Conservation (phyloP, 2,888 invertebrate genomes). For the Theretra japonica region DNA sequence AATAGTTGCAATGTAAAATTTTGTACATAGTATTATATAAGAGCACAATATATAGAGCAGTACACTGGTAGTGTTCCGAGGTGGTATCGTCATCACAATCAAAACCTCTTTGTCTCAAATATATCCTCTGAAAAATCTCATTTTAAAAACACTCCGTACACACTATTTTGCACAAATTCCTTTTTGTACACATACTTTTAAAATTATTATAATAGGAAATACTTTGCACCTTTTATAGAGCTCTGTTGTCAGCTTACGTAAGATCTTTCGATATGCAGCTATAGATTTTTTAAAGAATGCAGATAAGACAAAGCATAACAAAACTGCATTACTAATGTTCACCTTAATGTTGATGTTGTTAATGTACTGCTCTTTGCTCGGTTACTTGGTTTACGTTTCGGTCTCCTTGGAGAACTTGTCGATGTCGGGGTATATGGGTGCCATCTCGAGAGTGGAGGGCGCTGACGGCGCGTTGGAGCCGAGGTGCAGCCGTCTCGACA, state of each 20-base stretch:
- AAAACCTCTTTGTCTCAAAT: constrained; percentile 21
- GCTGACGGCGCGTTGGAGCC: constrained; percentile 93
- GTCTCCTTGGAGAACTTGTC: constrained; percentile 93
- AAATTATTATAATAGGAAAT: constrained; percentile 3
- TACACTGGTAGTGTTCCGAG: constrained; percentile 23
- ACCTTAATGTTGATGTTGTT: constrained; percentile 5
- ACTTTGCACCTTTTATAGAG: constrained; percentile 9
- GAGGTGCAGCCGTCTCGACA: constrained; percentile 88
- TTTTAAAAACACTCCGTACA: not conserved
- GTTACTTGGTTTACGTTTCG: constrained; percentile 87
- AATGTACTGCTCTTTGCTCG: constrained; percentile 43
- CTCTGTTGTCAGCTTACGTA: not conserved
- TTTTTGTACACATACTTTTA: constrained; percentile 13
- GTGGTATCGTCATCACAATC: constrained; percentile 21
- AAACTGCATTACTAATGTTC: not conserved
- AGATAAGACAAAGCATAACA: constrained; percentile 15
- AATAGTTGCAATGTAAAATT: constrained; percentile 43
- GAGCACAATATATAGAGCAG: constrained; percentile 20
- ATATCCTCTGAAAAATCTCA: constrained; percentile 22
- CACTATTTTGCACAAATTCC: not conserved
- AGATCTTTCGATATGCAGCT: not conserved
- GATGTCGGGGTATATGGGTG: constrained; percentile 92
- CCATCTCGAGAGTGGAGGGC: constrained; percentile 94
- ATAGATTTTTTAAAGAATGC: constrained; percentile 23
- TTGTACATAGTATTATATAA: constrained; percentile 16